These are phyloP conservation scores for Caenorhabditis inopinata DNA, from an alignment of 1,140 invertebrate species.

Conservation along the genomic window DNA sequence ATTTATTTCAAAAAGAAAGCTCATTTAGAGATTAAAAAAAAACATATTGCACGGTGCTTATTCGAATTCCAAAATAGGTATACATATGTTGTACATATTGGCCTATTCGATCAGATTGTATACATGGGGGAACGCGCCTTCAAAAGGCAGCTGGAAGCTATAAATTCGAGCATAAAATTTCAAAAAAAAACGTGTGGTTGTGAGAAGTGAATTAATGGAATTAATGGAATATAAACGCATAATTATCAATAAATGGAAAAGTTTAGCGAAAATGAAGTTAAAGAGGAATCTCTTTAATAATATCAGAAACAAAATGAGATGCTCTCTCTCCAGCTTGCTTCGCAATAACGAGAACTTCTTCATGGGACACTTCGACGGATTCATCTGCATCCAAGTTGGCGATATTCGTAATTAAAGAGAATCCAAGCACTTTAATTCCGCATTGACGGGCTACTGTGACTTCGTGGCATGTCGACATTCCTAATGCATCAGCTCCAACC, in stretches of 20 bases:
- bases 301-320: conserved; percentile 52
- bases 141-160: no score
- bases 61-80: no score
- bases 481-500: conserved; percentile 67
- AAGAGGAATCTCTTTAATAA: conserved; percentile 38
- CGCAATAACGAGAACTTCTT: conserved; percentile 58
- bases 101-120: neutral
- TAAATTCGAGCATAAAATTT: no score
- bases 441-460: conserved; percentile 69
- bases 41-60: no score
- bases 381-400: conserved; percentile 58
- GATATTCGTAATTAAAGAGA: conserved; percentile 70
- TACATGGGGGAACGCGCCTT: neutral
- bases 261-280: neutral
- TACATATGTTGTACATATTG: no score
- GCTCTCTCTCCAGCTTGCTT: conserved; percentile 52
- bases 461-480: conserved; percentile 70
- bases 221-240: neutral
- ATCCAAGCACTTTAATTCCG: conserved; percentile 68
- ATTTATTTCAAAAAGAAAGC: no score
- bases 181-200: neutral
- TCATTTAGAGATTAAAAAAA: no score
- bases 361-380: conserved; percentile 61
- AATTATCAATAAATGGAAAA: neutral
- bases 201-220: neutral